A percentile compares a stretch with the other conserved stretches of the same genome.
These are phyloP conservation scores for Maniola jurtina DNA, from an alignment of 1,140 invertebrate genomes.

Conservation along the genomic window DNA sequence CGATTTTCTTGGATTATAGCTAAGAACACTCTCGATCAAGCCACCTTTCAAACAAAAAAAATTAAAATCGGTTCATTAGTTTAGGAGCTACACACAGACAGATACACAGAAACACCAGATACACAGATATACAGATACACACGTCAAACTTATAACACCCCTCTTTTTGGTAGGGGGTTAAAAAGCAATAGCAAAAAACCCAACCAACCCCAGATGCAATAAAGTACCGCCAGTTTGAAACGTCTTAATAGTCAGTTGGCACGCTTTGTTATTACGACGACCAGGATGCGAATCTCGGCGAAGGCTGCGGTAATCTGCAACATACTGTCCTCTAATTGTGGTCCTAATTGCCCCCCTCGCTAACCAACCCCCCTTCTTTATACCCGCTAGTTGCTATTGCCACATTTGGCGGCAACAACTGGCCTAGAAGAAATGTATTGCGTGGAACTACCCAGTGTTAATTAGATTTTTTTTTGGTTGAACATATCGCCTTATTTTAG, in stretches of 20 bases:
- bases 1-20: no score
- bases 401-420: slow-evolving; percentile 40
- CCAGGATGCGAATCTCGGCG: slow-evolving; percentile 59
- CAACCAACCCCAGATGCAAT: slow-evolving; percentile 41
- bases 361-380: slow-evolving; percentile 46
- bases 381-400: slow-evolving; percentile 48
- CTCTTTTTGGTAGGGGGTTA: no score
- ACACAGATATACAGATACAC: no score
- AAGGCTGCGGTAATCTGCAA: slow-evolving; percentile 70
- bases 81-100: no score
- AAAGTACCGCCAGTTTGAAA: slow-evolving; percentile 39
- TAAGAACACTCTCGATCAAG: no score
- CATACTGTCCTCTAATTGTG: slow-evolving; percentile 78
- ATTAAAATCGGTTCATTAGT: no score
- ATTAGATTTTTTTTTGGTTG: slow-evolving; percentile 9
- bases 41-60: no score
- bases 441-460: slow-evolving; percentile 17
- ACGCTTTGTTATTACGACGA: slow-evolving; percentile 55
- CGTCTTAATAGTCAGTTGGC: slow-evolving; percentile 74
- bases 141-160: no score
- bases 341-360: slow-evolving; percentile 69
- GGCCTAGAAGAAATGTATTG: slow-evolving; percentile 34
- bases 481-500: no score
- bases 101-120: no score
- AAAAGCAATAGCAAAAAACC: no score